Base-by-base conservation (phyloP, 1,140 invertebrate species). In the Anoplolepis gracilipes region DNA sequence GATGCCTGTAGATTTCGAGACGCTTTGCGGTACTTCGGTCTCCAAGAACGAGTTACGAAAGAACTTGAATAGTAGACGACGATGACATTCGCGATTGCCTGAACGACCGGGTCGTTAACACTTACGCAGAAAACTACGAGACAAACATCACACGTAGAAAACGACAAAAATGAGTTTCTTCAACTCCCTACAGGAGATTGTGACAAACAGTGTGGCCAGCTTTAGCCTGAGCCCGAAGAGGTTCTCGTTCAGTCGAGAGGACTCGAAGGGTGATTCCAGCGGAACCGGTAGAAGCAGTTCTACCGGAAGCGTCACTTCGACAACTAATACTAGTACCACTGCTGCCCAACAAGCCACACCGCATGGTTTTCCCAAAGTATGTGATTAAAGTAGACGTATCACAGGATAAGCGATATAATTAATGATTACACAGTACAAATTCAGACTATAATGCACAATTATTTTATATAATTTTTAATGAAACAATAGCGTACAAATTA, bases 101-200 rank as follows among this genome's bases (percentile, higher is more conserved):
- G 55, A 77, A 36, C 53, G 46, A 39, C 19, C 13, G 46, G n/a
- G n/a, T 33, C 46, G 28, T 16, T 59, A 49, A 19, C 67, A 25
- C 28, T 28, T 22, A 36, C 30, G 30, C 22, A 64, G 64, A 75
- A 77, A 46, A 25, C 16, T 8, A 39, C 22, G 8, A 61, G 19
- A 10, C 7, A 49, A 28, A 25, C 3, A 46, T 19, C 25, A 13
- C 33, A 36, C 25, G 2, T 16, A 49, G 46, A 49, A 49, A 72
- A 33, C 42, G n/a, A 13, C 42, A 64, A 95, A 91, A 77, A 98
- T 98, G 97, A 98, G 97, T 96, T 98, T 98, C 95, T 96, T 98
- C 92, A 97, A 97, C 91, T 97, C 97, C 10, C 93, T 98, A 84
- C 97, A 97, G 90, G 97, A 98, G 92, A 97, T 97, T 93, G 97